A percentile compares a stretch with the other conserved stretches of the same genome.
Conservation (phyloP, 2,888 invertebrate genomes). For the Xestia sexstrigata region DNA sequence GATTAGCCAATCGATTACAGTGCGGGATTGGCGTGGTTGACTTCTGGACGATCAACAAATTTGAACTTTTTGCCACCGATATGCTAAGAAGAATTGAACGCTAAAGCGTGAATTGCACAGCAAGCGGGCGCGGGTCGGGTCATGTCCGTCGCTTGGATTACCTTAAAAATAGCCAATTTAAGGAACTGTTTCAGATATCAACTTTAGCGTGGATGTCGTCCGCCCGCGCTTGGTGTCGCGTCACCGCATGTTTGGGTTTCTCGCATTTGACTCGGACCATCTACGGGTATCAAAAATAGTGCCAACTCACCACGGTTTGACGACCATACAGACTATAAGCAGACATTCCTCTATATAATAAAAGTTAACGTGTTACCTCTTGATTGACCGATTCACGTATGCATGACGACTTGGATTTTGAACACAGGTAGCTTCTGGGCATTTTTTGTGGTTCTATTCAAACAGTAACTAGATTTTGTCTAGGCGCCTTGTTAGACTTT, state of each 20-base stretch:
- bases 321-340: slow-evolving; percentile 64
- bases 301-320: slow-evolving; percentile 83
- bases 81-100: no score
- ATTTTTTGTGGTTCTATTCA: slow-evolving; percentile 48
- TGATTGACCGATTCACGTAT: slow-evolving; percentile 85
- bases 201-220: background rate
- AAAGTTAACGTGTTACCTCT: slow-evolving; percentile 79
- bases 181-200: background rate
- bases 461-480: slow-evolving; percentile 31
- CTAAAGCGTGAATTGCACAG: no score
- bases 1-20: no score
- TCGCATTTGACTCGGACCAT: slow-evolving; percentile 64
- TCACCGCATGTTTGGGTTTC: background rate
- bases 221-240: no score
- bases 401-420: slow-evolving; percentile 70
- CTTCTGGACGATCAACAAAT: no score
- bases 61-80: no score
- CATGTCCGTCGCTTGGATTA: no score
- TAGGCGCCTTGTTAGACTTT: slow-evolving; percentile 35
- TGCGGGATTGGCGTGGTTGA: no score
- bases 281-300: slow-evolving; percentile 71
- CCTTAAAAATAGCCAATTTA: background rate
- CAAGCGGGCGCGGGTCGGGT: no score
- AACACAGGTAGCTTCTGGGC: slow-evolving; percentile 68
- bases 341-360: slow-evolving; percentile 75